Evolutionary conservation across 2,113 vertebrate species (phyloP).

Genomic region (Bos javanicus): DNA sequence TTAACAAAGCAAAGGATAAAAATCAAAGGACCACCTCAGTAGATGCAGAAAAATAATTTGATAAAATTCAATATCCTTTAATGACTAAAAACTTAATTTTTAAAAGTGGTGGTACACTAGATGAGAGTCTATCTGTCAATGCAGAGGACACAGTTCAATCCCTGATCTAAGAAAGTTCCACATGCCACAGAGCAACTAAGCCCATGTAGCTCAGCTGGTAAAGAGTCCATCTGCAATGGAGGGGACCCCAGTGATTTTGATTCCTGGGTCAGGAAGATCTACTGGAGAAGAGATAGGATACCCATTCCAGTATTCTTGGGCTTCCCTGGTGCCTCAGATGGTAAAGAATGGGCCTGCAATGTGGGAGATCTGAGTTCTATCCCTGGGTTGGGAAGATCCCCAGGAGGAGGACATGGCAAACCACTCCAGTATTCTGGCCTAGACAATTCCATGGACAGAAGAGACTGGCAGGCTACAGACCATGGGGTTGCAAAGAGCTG

Average conservation of each 20-base stretch:
- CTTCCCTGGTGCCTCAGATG: not conserved
- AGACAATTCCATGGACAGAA: not conserved
- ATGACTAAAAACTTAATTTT: not conserved
- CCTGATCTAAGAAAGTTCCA: not conserved
- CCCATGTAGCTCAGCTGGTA: not conserved
- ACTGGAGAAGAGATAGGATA: not conserved
- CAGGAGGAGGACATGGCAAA: not conserved
- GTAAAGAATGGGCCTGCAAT: not conserved
- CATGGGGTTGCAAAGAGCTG: not conserved
- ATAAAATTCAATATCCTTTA: not conserved
- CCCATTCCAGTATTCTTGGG: not conserved
- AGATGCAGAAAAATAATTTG: not conserved
- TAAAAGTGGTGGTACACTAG: not conserved
- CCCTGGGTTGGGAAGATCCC: not conserved
- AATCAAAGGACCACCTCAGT: not conserved
- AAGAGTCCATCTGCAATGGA: not conserved
- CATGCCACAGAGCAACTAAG: not conserved
- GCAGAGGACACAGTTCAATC: not conserved
- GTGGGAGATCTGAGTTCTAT: not conserved
- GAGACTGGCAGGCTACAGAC: not conserved
- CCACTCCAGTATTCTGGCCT: not conserved
- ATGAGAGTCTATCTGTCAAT: not conserved
- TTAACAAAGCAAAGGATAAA: not conserved
- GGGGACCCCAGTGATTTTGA: not conserved
- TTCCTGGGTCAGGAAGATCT: not conserved